Percentiles rank a stretch among this genome's conserved stretches.
Conservation (phyloP, 2,113 vertebrate genomes). For the Sciurus niger region DNA sequence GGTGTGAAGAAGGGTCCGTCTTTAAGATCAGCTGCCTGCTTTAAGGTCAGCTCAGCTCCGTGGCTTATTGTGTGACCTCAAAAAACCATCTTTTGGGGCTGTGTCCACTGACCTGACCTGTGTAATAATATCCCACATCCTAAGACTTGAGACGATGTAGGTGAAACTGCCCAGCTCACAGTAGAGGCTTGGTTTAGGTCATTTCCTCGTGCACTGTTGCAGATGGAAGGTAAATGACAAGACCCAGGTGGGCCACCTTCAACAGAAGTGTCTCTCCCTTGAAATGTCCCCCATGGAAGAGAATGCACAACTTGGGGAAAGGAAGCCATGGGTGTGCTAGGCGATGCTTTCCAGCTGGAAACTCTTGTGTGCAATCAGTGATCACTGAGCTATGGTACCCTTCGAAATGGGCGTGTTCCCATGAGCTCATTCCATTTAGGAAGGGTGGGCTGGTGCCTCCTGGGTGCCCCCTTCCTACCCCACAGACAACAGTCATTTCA, state of each 20-base stretch:
- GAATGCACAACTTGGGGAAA: background rate
- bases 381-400: background rate
- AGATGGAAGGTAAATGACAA: background rate
- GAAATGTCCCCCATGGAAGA: background rate
- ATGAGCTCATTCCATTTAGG: background rate
- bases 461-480: background rate
- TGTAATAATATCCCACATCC: background rate
- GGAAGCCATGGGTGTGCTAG: accelerated
- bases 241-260: too few relatives aligned
- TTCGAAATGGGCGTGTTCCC: background rate
- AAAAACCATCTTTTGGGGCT: background rate
- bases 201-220: background rate
- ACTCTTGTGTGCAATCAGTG: background rate
- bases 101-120: background rate
- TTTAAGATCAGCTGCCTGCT: background rate
- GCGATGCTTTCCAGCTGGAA: background rate
- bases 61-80: background rate
- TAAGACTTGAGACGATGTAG: background rate
- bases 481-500: background rate
- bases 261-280: too few relatives aligned
- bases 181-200: accelerated
- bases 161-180: background rate
- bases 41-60: background rate
- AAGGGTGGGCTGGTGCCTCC: background rate
- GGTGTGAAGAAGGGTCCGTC: background rate